Evolutionary conservation across 2,888 invertebrate species (phyloP).

Genomic region (Sesamia inferens): DNA sequence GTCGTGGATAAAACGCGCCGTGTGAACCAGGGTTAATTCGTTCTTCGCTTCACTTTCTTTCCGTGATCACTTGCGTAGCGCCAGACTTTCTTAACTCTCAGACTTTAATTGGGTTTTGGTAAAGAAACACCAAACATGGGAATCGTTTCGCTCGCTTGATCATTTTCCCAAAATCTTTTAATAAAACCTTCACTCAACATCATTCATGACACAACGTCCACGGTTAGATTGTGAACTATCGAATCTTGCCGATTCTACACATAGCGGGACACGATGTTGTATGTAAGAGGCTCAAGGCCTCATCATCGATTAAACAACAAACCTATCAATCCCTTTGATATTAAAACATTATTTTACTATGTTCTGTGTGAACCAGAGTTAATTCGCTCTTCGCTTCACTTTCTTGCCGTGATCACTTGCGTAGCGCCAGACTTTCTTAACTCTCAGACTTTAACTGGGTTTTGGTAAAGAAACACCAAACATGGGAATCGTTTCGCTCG

Average conservation of each 20-base stretch:
- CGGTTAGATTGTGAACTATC: slow-evolving; percentile 49
- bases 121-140: slow-evolving; percentile 40
- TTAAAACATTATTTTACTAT: too few relatives aligned
- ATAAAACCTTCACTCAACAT: slow-evolving; percentile 59
- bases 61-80: slow-evolving; percentile 21
- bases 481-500: slow-evolving; percentile 23
- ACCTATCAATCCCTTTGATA: slow-evolving; percentile 32
- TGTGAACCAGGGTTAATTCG: background rate
- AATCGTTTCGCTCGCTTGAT: slow-evolving; percentile 31
- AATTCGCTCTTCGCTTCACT: slow-evolving; percentile 30
- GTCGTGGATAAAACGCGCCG: background rate
- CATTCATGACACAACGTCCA: slow-evolving; percentile 57
- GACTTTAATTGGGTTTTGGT: slow-evolving; percentile 9
- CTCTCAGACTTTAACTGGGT: slow-evolving; percentile 20
- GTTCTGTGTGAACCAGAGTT: background rate
- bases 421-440: slow-evolving; percentile 24
- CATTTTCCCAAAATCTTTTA: slow-evolving; percentile 33
- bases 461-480: slow-evolving; percentile 47
- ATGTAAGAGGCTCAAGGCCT: slow-evolving; percentile 58
- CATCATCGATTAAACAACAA: slow-evolving; percentile 44
- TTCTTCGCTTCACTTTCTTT: slow-evolving; percentile 32
- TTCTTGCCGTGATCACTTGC: slow-evolving; percentile 34
- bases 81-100: slow-evolving; percentile 29
- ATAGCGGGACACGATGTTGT: slow-evolving; percentile 31
- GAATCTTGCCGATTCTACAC: slow-evolving; percentile 53